Conservation (phyloP, 2,888 invertebrate genomes). For the Mallateleia sp. region DNA sequence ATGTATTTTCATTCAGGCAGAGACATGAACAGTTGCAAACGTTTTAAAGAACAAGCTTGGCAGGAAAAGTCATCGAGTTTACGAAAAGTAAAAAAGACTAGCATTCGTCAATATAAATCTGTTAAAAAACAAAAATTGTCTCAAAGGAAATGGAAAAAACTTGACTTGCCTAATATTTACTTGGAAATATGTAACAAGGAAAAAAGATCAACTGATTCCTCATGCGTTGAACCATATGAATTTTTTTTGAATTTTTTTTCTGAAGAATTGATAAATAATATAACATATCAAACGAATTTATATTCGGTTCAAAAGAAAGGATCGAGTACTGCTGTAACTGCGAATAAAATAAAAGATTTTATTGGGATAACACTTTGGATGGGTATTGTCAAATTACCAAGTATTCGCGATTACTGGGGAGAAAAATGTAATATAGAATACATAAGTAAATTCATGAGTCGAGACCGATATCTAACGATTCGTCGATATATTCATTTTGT, state of each 20-base stretch:
- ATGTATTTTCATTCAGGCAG: no score
- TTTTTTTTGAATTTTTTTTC: not conserved
- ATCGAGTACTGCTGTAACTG: not conserved
- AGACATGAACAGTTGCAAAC: not conserved
- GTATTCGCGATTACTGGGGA: slow-evolving; percentile 9
- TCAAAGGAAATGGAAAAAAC: not conserved
- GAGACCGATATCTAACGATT: slow-evolving; percentile 2
- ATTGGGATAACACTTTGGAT: slow-evolving; percentile 2
- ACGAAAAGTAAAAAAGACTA: no score
- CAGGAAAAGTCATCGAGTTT: no score
- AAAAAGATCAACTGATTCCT: no score
- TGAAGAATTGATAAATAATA: not conserved
- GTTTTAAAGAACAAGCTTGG: no score
- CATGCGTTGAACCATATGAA: not conserved
- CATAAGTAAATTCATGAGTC: no score
- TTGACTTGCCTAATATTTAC: not conserved
- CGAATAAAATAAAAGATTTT: slow-evolving; percentile 6
- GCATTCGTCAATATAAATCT: no score
- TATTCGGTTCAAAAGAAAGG: slow-evolving; percentile 22
- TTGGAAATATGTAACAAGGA: no score
- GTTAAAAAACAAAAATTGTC: no score
- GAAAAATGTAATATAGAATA: no score
- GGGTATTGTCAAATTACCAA: slow-evolving; percentile 8
- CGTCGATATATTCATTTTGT: slow-evolving; percentile 24
- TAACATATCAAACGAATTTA: slow-evolving; percentile 9